phyloP scores from a whole-genome alignment of 2,888 invertebrate genomes.

The Drosophila macrospina region DNA sequence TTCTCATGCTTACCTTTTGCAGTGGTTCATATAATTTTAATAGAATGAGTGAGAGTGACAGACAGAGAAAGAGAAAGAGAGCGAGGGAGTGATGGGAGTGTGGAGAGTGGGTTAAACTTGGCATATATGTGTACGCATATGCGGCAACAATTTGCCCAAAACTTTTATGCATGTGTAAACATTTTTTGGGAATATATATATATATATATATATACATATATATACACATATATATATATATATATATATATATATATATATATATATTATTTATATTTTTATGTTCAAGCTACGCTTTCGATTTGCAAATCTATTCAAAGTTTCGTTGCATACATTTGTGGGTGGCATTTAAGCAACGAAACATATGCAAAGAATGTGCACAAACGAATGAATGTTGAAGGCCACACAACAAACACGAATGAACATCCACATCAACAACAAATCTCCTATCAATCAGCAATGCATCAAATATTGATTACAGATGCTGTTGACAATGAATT shows the following conservation, averaged over 20 bases:
- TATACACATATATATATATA: no score
- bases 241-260: no score
- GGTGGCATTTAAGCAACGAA: slow-evolving; percentile 19
- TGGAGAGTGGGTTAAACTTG: not conserved
- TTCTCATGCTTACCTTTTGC: slow-evolving; percentile 31
- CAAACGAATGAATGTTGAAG: not conserved
- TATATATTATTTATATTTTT: no score
- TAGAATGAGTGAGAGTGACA: slow-evolving; percentile 26
- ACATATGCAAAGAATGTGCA: slow-evolving; percentile 13
- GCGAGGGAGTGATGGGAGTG: no score
- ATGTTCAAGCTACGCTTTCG: no score
- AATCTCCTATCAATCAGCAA: slow-evolving; percentile 10
- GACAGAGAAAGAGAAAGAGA: slow-evolving; percentile 2
- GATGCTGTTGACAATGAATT: not conserved
- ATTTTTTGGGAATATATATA: slow-evolving; percentile 28
- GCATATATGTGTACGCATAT: slow-evolving; percentile 7
- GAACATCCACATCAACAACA: slow-evolving; percentile 5
- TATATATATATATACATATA: no score
- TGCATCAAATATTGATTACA: not conserved
- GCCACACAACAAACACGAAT: not conserved
- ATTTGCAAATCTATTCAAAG: slow-evolving; percentile 14
- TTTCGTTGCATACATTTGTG: slow-evolving; percentile 41
- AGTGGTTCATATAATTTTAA: slow-evolving; percentile 37
- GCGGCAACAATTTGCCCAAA: slow-evolving; percentile 30
- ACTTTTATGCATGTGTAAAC: slow-evolving; percentile 55